Conservation (phyloP, 1,140 invertebrate genomes). For the Atta colombica region DNA sequence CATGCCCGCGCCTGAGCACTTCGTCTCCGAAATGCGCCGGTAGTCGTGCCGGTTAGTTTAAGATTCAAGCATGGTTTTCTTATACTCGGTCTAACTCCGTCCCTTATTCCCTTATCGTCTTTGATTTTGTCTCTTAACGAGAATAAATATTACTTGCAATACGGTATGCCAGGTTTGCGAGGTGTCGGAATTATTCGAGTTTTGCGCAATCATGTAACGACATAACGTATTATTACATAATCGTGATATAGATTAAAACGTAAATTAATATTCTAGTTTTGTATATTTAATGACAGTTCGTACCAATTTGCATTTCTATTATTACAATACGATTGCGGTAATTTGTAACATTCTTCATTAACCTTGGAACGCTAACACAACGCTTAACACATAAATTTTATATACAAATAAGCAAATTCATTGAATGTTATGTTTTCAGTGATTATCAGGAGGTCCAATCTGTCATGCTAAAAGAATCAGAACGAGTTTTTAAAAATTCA, state of each 20-base stretch:
- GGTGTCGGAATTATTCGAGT: background rate
- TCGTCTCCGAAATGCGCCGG: slow-evolving; percentile 74
- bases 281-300: background rate
- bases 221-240: background rate
- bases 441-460: too few species aligned
- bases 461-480: too few species aligned
- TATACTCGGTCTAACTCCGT: slow-evolving; percentile 60
- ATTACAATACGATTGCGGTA: background rate
- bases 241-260: background rate
- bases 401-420: too few species aligned
- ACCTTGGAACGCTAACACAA: too few species aligned
- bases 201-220: background rate
- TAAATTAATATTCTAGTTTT: background rate
- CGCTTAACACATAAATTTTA: too few species aligned
- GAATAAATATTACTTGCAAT: slow-evolving; percentile 61
- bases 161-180: background rate
- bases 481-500: too few species aligned
- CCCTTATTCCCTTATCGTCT: slow-evolving; percentile 64
- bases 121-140: slow-evolving; percentile 62
- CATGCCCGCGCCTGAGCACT: slow-evolving; percentile 77
- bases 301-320: background rate
- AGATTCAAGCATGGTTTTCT: slow-evolving; percentile 67
- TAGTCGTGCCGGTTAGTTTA: slow-evolving; percentile 70
- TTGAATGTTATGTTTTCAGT: too few species aligned
- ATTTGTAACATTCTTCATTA: background rate